phyloP scores from a whole-genome alignment of 2,888 invertebrate genomes.

The Leucophora obtusa region DNA sequence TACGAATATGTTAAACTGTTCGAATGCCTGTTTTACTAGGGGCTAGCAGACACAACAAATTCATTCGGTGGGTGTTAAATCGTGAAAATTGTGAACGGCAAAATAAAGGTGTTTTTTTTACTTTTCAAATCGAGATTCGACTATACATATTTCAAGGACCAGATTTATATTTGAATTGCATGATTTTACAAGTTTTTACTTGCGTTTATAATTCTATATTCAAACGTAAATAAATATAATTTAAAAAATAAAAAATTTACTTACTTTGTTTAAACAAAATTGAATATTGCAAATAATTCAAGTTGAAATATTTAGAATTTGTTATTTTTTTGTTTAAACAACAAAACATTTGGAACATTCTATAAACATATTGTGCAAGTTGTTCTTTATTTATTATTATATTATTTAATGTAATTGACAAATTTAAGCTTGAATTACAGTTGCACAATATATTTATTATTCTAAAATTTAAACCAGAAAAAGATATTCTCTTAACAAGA shows the following conservation, averaged over 20 bases:
- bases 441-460: conserved; percentile 11
- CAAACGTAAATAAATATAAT: conserved; percentile 24
- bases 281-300: conserved; percentile 47
- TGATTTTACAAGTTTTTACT: too few species aligned
- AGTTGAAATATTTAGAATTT: conserved; percentile 45
- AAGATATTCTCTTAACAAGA: neutral
- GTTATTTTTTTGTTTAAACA: neutral
- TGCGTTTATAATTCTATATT: neutral
- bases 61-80: too few species aligned
- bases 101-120: too few species aligned
- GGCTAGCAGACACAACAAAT: too few species aligned
- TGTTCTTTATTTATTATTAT: neutral
- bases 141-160: too few species aligned
- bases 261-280: conserved; percentile 39
- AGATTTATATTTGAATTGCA: too few species aligned
- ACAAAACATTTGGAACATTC: neutral
- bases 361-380: neutral
- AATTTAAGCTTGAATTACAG: conserved; percentile 47
- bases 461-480: neutral
- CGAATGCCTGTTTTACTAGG: too few species aligned
- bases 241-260: too few species aligned
- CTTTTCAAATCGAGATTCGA: too few species aligned
- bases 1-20: too few species aligned
- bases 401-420: conserved; percentile 49
- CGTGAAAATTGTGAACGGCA: too few species aligned